Percentiles rank a stretch among this genome's conserved stretches.
phyloP scores from a whole-genome alignment of 2,113 vertebrate species.

The Centropristis striata region DNA sequence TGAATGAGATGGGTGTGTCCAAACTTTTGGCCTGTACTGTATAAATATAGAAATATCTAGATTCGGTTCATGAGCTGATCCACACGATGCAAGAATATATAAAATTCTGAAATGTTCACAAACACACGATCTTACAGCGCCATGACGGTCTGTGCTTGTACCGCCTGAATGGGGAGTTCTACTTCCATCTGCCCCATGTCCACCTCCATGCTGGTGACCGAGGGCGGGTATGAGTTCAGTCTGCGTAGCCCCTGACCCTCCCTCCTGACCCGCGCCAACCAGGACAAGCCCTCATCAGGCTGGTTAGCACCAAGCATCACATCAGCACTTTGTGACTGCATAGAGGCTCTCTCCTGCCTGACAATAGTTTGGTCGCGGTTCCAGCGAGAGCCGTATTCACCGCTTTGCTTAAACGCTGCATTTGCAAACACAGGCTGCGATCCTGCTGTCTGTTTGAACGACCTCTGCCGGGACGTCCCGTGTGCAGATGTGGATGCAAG shows the following conservation, averaged over 20 bases:
- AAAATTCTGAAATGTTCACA: background rate
- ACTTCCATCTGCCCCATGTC: constrained; percentile 1
- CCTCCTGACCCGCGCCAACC: constrained; percentile 27
- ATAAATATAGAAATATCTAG: too few relatives aligned
- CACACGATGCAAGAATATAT: background rate
- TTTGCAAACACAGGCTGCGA: constrained; percentile 1
- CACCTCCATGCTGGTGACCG: constrained; percentile 54
- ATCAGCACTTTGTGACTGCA: background rate
- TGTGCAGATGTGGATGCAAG: background rate
- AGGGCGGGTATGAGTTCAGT: constrained; percentile 57
- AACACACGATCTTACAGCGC: constrained; percentile 58
- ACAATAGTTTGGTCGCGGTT: background rate
- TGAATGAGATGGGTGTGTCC: too few relatives aligned
- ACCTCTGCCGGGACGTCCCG: background rate
- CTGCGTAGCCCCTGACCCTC: background rate
- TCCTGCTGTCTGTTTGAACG: background rate
- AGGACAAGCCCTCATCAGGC: constrained; percentile 5
- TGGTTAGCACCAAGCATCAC: background rate
- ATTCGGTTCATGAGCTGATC: background rate
- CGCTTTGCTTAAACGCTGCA: background rate
- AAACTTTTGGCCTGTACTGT: too few relatives aligned
- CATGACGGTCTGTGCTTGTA: background rate
- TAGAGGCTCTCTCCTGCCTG: background rate
- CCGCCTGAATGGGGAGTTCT: constrained; percentile 27
- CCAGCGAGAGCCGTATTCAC: background rate